Base-by-base conservation (phyloP, 1,140 invertebrate species). In the Odontomachus brunneus region DNA sequence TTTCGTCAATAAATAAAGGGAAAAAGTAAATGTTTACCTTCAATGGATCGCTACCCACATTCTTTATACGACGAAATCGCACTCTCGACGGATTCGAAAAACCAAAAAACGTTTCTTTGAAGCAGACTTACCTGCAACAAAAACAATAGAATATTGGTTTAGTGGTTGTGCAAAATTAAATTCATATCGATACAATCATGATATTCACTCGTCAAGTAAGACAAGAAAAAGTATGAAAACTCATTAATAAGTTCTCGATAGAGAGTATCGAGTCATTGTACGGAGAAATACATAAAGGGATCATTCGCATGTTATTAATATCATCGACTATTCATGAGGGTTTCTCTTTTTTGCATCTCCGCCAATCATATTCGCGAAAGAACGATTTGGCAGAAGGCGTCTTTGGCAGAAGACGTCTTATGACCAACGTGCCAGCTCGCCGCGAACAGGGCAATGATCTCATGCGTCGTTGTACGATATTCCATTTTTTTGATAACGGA, bases 401-500 rank as follows among this genome's bases (percentile, higher is more conserved):
- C 62, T 86, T 84, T 87, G 87, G 85, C 87, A 82, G 5, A 33
- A 26, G 65, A 38, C 26, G 29, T 85, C 48, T 76, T 33, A 82
- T 60, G 22, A 33, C 49, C 33, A 48, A 59, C 49, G 69, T 82
- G 86, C 80, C 87, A 89, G 87, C 84, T 83, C 85, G 78, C 81
- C 78, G 73, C 73, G 87, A 85, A 62, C 72, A 62, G 84, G 86
- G 88, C 87, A 88, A 88, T 83, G 86, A 88, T 88, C 87, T 76
- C 74, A 49, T 26, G 9, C 38, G 60, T 72, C 53, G 60, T 49
- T 62, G 57, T 24, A 72, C 66, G 72, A 69, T 85, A 69, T 65
- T 55, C 73, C 33, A 26, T 85, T 88, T 86, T 33, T 48, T 63
- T 74, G 78, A 3, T n/a, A n/a, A 29, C 26, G 78, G 62, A 66